Conservation (phyloP, 2,113 vertebrate species). For the Oxygymnocypris stewartii region DNA sequence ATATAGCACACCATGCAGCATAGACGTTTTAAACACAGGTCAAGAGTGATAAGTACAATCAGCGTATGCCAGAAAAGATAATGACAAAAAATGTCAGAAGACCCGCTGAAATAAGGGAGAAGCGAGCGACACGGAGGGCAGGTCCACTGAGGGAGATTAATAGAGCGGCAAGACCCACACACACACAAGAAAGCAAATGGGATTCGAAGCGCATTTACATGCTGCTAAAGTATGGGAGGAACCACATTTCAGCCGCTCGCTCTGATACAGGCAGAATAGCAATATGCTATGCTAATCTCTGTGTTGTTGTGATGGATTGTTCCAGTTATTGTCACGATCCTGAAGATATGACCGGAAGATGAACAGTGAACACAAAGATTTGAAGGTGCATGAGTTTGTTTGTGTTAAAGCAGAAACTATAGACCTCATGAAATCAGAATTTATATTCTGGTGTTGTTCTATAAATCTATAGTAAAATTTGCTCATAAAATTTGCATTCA, state of each 20-base stretch:
- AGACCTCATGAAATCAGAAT: background rate
- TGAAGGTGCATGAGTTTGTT: conserved; percentile 6
- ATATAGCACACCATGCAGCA: conserved; percentile 41
- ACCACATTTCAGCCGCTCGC: background rate
- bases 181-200: conserved; percentile 65
- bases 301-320: conserved; percentile 44
- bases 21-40: conserved; percentile 67
- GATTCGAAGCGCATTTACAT: conserved; percentile 24
- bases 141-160: conserved; percentile 74
- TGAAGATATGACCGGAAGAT: background rate
- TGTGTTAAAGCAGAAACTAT: background rate
- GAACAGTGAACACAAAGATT: conserved; percentile 32
- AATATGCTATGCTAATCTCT: conserved; percentile 16
- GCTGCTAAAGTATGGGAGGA: background rate
- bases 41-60: conserved; percentile 73
- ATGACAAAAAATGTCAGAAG: conserved; percentile 73
- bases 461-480: background rate
- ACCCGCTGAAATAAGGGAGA: conserved; percentile 67
- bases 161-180: conserved; percentile 70
- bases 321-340: conserved; percentile 38
- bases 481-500: background rate
- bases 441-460: background rate
- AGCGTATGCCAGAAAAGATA: conserved; percentile 74
- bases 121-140: conserved; percentile 69
- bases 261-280: background rate